Base-by-base conservation (phyloP, 2,113 vertebrate species). In the Scartelaos histophorus region DNA sequence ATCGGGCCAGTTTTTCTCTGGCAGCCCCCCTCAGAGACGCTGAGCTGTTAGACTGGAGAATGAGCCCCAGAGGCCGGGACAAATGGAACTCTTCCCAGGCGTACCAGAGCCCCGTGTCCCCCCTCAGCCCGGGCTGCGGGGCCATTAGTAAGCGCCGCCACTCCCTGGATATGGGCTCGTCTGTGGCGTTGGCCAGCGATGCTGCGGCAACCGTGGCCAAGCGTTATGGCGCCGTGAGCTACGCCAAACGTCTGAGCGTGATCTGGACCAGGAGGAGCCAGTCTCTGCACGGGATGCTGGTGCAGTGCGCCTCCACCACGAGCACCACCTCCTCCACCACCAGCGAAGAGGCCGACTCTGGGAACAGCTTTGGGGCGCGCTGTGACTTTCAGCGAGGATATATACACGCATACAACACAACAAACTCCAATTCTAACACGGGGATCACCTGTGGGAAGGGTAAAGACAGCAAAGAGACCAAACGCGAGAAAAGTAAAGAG, bases 261-360 rank as follows among this genome's bases (percentile, higher is more conserved):
- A 94, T 94, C 90, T 96, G 95, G 95, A 95, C 95, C 3, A 91
- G 95, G 34, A 91, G 96, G 69, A 97, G 95, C 78, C 95, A 96
- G 89, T 97, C 96, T 0, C 92, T 96, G 35, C 95, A 97, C 0
- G 95, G 96, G 29, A 93, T 96, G 91, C 91, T 96, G 79, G 93
- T 94, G 25, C 72, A 95, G 67, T 93, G 95, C 7, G 87, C 92
- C 0, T 92, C 93, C 0, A 79, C 89, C 0, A 85, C 90, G 34
- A 91, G 91, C 24, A 91, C 90, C 7, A 74, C 91, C 0, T 93
- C 92, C 1, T 92, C 91, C 5, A 82, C 77, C 0, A 76, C 84
- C 58, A 91, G 89, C 29, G 88, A 92, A 0, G 90, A 92, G 56
- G 67, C 58, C 0, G 88, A 85, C 22, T 19, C 53, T 1, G 73